These are phyloP conservation scores for Cheiracanthium punctorium DNA, from an alignment of 2,888 invertebrate genomes.

Conservation along the genomic window DNA sequence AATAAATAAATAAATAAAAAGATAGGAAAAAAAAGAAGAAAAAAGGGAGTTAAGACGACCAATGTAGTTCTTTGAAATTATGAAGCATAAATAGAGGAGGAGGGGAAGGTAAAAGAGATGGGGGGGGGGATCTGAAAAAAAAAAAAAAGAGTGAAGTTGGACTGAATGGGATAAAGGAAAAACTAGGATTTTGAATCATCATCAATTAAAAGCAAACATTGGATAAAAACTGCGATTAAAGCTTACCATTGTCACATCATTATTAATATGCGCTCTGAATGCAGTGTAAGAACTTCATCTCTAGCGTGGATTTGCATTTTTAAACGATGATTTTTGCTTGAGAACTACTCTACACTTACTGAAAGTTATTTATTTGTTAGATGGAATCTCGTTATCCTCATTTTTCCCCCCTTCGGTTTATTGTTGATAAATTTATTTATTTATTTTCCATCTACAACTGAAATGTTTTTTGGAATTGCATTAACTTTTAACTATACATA, in stretches of 20 bases:
- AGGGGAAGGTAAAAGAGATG: background rate
- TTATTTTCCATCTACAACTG: too few relatives aligned
- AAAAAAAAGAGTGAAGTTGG: background rate
- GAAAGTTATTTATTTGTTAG: too few relatives aligned
- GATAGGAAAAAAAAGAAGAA: background rate
- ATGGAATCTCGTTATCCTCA: too few relatives aligned
- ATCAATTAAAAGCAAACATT: constrained; percentile 26
- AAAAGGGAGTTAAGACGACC: background rate
- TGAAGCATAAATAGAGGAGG: constrained; percentile 14
- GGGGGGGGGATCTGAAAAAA: background rate
- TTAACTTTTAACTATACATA: too few relatives aligned
- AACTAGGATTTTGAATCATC: background rate
- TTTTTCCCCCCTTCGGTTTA: too few relatives aligned
- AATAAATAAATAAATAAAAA: too few relatives aligned
- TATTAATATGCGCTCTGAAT: background rate
- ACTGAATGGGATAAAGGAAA: background rate
- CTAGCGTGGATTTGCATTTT: background rate
- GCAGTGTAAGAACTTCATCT: background rate
- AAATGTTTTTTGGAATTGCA: too few relatives aligned
- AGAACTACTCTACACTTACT: too few relatives aligned
- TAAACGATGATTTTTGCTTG: background rate
- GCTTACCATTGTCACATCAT: background rate
- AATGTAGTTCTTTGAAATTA: constrained; percentile 16
- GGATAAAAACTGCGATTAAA: constrained; percentile 7
- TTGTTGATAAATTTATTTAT: too few relatives aligned